Evolutionary conservation across 2,888 invertebrate species (phyloP).

Genomic region (Cordilura impudica): DNA sequence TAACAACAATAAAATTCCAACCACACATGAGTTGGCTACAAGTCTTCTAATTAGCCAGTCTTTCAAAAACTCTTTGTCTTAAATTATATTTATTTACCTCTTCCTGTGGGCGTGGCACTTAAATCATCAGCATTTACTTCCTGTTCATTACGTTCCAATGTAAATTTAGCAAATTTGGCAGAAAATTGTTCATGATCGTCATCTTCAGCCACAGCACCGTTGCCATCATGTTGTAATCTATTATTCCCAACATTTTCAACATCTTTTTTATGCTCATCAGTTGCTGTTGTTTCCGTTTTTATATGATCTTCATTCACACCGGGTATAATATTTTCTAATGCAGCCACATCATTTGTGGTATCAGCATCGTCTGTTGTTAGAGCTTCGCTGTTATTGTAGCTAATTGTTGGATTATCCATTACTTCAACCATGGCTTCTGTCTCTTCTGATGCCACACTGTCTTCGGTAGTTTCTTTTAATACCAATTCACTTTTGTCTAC

Average conservation of each 20-base stretch:
- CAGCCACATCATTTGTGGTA: conserved; percentile 64
- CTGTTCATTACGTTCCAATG: conserved; percentile 36
- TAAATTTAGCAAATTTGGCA: conserved; percentile 56
- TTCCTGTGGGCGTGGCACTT: conserved; percentile 33
- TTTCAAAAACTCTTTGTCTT: no score
- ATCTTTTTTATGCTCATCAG: conserved; percentile 30
- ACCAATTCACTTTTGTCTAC: conserved; percentile 76
- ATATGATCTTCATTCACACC: conserved; percentile 68
- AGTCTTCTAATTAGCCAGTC: no score
- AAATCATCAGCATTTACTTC: conserved; percentile 18
- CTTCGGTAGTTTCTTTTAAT: conserved; percentile 66
- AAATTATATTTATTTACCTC: conserved; percentile 39
- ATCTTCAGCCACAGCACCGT: not conserved
- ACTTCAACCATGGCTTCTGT: conserved; percentile 60
- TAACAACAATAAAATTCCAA: no score
- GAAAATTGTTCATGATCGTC: conserved; percentile 60
- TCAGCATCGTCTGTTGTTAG: conserved; percentile 48
- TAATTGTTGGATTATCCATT: conserved; percentile 55
- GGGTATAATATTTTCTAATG: conserved; percentile 68
- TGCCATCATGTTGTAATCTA: not conserved
- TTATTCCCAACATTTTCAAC: not conserved
- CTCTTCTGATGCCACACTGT: conserved; percentile 47
- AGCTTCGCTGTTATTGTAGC: conserved; percentile 38
- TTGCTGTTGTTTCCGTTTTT: conserved; percentile 60
- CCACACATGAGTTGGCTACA: no score